A percentile compares a stretch with the other conserved stretches of the same genome.
Conservation (phyloP, 2,113 vertebrate genomes). For the Brachypteracias leptosomus region DNA sequence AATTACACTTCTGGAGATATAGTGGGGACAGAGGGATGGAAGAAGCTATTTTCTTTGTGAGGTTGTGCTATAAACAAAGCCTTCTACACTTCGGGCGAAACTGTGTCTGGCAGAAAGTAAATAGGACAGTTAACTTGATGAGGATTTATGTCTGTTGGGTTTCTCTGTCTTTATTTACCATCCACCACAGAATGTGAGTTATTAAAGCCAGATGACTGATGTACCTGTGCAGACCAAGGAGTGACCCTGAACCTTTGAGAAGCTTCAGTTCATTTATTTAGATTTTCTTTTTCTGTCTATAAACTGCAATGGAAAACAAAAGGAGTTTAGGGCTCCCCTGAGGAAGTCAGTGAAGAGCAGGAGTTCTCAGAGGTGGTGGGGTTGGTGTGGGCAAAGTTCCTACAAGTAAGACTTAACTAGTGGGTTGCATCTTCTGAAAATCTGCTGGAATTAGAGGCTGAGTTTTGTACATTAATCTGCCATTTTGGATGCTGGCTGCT, state of each 20-base stretch:
- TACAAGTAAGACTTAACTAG: background rate
- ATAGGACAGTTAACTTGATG: background rate
- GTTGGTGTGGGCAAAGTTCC: background rate
- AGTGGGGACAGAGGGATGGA: background rate
- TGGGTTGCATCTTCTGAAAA: background rate
- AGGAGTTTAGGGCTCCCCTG: background rate
- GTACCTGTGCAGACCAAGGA: background rate
- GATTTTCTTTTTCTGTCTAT: background rate
- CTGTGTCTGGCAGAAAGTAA: background rate
- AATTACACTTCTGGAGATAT: background rate
- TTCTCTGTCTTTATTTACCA: background rate
- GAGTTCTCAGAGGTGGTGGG: background rate
- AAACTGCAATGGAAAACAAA: background rate
- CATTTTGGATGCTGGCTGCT: background rate
- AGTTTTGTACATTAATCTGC: background rate
- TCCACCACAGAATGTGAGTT: background rate
- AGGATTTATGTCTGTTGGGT: conserved; percentile 17
- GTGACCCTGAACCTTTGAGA: background rate
- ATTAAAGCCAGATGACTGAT: conserved; percentile 9
- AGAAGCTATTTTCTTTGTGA: background rate
- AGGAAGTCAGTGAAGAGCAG: background rate
- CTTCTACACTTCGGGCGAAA: background rate
- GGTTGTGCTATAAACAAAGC: background rate
- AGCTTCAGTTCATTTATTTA: conserved; percentile 24
- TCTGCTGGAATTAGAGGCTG: background rate